Conservation (phyloP, 2,888 invertebrate genomes). For the Electrophaes corylata region DNA sequence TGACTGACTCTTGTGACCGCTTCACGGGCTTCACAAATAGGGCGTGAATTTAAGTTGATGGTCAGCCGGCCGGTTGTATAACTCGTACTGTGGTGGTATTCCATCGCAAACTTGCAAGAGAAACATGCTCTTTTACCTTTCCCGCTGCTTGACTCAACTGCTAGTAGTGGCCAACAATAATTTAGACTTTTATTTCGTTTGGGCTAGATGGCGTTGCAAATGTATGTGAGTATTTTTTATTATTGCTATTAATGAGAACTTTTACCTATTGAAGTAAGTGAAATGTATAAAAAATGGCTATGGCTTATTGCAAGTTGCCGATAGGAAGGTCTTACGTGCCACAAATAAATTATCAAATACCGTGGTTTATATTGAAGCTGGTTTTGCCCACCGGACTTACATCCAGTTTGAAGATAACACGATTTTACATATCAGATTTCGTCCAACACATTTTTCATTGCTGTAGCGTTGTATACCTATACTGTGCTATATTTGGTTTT, state of each 20-base stretch:
- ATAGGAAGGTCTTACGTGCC: neutral
- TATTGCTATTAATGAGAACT: too few relatives aligned
- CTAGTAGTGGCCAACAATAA: too few relatives aligned
- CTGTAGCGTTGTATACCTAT: too few relatives aligned
- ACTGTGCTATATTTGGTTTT: too few relatives aligned
- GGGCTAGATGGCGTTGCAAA: too few relatives aligned
- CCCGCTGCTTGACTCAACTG: neutral
- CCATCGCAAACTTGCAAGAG: neutral
- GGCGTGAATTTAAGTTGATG: conserved; percentile 22
- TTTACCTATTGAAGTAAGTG: too few relatives aligned
- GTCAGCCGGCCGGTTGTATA: conserved; percentile 35
- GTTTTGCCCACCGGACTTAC: conserved; percentile 15
- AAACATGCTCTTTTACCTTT: neutral
- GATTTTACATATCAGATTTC: conserved; percentile 5
- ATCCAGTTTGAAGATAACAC: conserved; percentile 8
- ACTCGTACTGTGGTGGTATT: conserved; percentile 25
- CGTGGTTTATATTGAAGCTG: conserved; percentile 35
- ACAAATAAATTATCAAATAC: neutral
- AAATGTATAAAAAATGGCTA: too few relatives aligned
- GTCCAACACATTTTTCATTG: neutral
- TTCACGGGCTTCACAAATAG: conserved; percentile 26
- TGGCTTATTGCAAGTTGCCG: too few relatives aligned
- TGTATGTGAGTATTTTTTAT: too few relatives aligned
- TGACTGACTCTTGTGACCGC: conserved; percentile 10
- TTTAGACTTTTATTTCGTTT: too few relatives aligned